These are phyloP conservation scores for Toxotes lorentzi DNA, from an alignment of 2,797 vertebrate species.

Conservation along the genomic window DNA sequence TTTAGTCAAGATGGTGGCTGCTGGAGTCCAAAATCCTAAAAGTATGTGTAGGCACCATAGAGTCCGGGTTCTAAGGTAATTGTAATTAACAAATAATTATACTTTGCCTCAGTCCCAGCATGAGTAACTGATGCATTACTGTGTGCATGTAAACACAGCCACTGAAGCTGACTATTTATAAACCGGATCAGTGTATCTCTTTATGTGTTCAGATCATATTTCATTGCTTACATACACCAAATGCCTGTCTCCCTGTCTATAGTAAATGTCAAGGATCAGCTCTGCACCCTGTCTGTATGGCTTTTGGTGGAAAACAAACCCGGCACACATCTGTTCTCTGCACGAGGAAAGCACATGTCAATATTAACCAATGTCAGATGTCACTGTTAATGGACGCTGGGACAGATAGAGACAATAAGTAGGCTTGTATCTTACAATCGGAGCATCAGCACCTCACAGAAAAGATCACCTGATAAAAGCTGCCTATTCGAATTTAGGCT, in stretches of 20 bases:
- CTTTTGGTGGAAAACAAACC: constrained; percentile 12
- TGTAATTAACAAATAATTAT: not conserved
- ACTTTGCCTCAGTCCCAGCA: not conserved
- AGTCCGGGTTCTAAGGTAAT: not conserved
- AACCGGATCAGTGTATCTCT: constrained; percentile 12
- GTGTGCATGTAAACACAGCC: constrained; percentile 45
- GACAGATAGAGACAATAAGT: not conserved
- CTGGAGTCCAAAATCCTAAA: no score
- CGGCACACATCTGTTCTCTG: not conserved
- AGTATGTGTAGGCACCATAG: not conserved
- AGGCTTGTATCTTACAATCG: not conserved
- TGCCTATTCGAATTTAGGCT: not conserved
- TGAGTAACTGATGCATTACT: not conserved
- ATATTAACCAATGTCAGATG: constrained; percentile 42
- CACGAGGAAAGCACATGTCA: constrained; percentile 8
- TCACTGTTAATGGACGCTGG: constrained; percentile 21
- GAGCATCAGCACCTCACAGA: not conserved
- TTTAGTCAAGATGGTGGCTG: no score
- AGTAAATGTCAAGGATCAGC: constrained; percentile 41
- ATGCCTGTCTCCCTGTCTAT: constrained; percentile 7
- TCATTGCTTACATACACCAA: constrained; percentile 8
- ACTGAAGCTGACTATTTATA: constrained; percentile 19
- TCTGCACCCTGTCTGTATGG: not conserved
- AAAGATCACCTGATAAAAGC: constrained; percentile 5
- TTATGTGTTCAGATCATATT: constrained; percentile 39